Evolutionary conservation across 2,888 invertebrate genomes (phyloP), one percentile per base, ranked within the genome.

Genomic region (Yponomeuta malinellus): DNA sequence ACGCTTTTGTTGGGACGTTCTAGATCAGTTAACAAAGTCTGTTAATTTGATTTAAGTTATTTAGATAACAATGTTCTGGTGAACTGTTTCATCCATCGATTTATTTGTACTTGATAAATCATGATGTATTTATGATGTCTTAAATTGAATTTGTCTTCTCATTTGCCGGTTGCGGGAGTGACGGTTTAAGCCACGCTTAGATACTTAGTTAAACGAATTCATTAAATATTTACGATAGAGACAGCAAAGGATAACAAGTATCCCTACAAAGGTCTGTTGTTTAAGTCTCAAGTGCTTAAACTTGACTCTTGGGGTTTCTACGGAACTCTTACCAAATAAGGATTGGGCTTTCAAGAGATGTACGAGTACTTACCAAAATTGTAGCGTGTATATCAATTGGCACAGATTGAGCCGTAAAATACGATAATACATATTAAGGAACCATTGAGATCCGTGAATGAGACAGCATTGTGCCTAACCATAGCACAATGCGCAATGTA

Each of bases 261-360:
- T 74, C 74, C 72, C 73, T 75, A 76, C 74, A 71, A 75, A 76
- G 74, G 73, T 12, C 76, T 78, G 79, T 76, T 77, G 76, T 76
- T 78, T 78, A 76, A 76, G 75, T 74, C 76, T 77, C 79, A 77
- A 77, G 77, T 79, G 81, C 77, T 81, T 78, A 76, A 59, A 78
- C 76, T 78, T 76, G 69, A 73, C 79, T 81, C 78, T 73, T 69
- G 78, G 77, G 81, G 76, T 74, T 74, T 76, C 71, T 72, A 75
- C 74, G 75, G 75, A 80, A 78, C 78, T 78, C 74, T 74, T 77
- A 77, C 78, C 76, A 75, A 80, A 78, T 75, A 73, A 75, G 72
- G 72, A 74, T 75, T 76, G 74, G 70, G 71, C 71, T 48, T 48
- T 48, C 23, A 23, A 8, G n/a, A 10, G 65, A 65, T 65, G n/a